Conservation (phyloP, 2,888 invertebrate species). For the Drosophila fungiperda region DNA sequence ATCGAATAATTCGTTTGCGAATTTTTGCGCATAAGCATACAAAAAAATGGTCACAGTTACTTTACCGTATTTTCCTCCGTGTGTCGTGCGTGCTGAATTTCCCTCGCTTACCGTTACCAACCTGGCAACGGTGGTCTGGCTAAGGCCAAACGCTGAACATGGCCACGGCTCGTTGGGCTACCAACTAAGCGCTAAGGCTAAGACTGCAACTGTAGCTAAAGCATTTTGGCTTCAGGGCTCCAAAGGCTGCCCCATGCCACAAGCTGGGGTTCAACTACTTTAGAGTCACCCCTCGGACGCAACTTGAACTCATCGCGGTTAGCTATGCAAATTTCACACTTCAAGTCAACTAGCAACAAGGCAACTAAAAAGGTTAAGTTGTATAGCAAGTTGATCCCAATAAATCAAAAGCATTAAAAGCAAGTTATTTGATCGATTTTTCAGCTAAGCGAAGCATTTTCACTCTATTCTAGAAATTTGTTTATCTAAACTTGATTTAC, state of each 20-base stretch:
- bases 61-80: slow-evolving; percentile 53
- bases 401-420: slow-evolving; percentile 4
- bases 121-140: not conserved
- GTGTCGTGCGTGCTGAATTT: slow-evolving; percentile 77
- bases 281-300: slow-evolving; percentile 19
- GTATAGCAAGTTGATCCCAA: not conserved
- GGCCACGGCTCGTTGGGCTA: slow-evolving; percentile 76
- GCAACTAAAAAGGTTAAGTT: slow-evolving; percentile 4
- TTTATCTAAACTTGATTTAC: not conserved
- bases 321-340: slow-evolving; percentile 72
- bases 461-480: slow-evolving; percentile 7
- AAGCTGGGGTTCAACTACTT: slow-evolving; percentile 20
- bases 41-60: slow-evolving; percentile 74
- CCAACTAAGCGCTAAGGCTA: slow-evolving; percentile 61
- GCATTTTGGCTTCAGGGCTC: slow-evolving; percentile 22
- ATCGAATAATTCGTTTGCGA: slow-evolving; percentile 71
- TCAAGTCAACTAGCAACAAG: slow-evolving; percentile 27
- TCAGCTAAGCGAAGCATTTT: slow-evolving; percentile 7
- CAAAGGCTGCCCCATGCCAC: slow-evolving; percentile 44
- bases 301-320: slow-evolving; percentile 9
- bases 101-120: slow-evolving; percentile 74
- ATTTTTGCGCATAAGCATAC: slow-evolving; percentile 76
- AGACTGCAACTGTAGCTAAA: slow-evolving; percentile 23
- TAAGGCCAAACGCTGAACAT: slow-evolving; percentile 19
- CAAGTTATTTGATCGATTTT: not conserved